These are phyloP conservation scores for Tenthredo notha DNA, from an alignment of 2,888 invertebrate genomes.

Conservation along the genomic window DNA sequence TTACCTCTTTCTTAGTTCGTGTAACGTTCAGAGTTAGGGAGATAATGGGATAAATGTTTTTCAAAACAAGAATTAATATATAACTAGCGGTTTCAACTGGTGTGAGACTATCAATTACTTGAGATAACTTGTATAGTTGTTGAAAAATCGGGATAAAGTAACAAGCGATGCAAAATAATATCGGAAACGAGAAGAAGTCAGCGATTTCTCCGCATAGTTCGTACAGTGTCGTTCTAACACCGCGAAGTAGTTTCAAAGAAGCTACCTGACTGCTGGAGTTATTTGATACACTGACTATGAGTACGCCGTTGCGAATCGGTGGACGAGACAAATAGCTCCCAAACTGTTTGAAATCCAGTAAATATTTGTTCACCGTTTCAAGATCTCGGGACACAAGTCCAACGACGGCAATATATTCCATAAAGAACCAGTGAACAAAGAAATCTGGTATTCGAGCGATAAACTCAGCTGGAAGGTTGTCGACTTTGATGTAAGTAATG, in stretches of 20 bases:
- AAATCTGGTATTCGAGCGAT: background rate
- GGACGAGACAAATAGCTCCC: background rate
- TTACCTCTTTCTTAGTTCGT: too few relatives aligned
- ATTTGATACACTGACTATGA: background rate
- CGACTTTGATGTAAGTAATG: background rate
- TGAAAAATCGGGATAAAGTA: background rate
- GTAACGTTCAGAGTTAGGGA: too few relatives aligned
- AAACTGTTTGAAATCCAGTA: background rate
- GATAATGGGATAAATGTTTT: too few relatives aligned
- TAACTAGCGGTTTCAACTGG: too few relatives aligned
- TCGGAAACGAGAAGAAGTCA: background rate
- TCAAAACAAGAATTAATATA: too few relatives aligned
- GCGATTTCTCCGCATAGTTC: background rate
- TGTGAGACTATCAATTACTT: too few relatives aligned
- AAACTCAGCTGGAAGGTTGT: background rate
- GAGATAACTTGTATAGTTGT: too few relatives aligned
- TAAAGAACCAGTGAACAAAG: background rate
- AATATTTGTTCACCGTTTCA: background rate
- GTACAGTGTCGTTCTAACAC: background rate
- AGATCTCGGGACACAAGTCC: background rate
- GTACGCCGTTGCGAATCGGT: background rate
- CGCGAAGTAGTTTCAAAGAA: background rate
- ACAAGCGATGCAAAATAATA: background rate
- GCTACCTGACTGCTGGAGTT: background rate
- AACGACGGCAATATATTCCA: background rate